A percentile compares a stretch with the other conserved stretches of the same genome.
Evolutionary conservation across 2,797 vertebrate genomes (phyloP).

Genomic region (Onychomys torridus): DNA sequence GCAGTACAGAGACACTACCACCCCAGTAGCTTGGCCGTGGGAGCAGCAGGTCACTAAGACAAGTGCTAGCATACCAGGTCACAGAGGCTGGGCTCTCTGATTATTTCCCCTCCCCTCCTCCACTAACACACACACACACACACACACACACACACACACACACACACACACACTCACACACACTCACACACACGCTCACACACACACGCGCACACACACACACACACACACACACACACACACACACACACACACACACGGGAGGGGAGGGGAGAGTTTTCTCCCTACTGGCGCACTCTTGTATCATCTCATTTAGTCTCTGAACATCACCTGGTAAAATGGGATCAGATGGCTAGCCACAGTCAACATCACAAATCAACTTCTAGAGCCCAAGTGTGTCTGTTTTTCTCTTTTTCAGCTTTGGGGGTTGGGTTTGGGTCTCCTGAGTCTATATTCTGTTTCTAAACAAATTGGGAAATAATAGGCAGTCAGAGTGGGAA

Average conservation of each 20-base stretch:
- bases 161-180: too few relatives aligned
- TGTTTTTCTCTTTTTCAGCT: not conserved
- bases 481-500: not conserved
- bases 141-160: not conserved
- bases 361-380: not conserved
- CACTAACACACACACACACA: not conserved
- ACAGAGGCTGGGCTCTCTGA: not conserved
- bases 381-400: not conserved
- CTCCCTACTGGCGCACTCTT: not conserved
- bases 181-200: too few relatives aligned
- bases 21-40: not conserved
- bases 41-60: not conserved
- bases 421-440: not conserved
- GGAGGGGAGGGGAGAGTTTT: too few relatives aligned
- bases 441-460: not conserved
- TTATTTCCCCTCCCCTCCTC: not conserved
- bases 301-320: not conserved
- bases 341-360: not conserved
- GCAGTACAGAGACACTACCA: accelerated
- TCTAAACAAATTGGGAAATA: not conserved
- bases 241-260: too few relatives aligned
- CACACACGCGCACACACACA: too few relatives aligned
- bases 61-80: too few relatives aligned
- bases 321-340: not conserved
- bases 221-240: too few relatives aligned